Evolutionary conservation across 2,113 vertebrate genomes (phyloP).

Genomic region (Platichthys flesus): DNA sequence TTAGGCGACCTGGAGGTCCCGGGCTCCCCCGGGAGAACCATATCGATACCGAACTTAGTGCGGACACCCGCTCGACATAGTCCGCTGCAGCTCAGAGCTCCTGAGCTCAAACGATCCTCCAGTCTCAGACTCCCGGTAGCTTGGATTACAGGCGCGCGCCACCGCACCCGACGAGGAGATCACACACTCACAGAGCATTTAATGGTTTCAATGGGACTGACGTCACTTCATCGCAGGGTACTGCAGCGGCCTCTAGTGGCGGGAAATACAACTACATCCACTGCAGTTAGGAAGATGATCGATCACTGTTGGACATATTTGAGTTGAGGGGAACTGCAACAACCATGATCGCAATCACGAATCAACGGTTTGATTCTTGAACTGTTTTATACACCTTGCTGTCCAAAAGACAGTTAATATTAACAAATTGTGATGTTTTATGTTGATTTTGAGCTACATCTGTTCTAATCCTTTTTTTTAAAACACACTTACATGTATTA

Average conservation of each 20-base stretch:
- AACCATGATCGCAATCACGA: too few species aligned
- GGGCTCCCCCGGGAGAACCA: constrained; percentile 56
- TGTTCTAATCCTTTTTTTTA: too few species aligned
- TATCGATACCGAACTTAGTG: constrained; percentile 76
- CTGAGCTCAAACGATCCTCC: constrained; percentile 73
- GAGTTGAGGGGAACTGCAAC: too few species aligned
- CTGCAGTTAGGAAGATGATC: neutral
- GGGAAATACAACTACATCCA: neutral
- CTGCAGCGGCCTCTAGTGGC: neutral
- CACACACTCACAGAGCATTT: rapidly evolving
- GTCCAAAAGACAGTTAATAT: too few species aligned
- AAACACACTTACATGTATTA: too few species aligned
- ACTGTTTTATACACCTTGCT: too few species aligned
- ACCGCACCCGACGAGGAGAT: constrained; percentile 57
- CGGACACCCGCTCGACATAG: constrained; percentile 75
- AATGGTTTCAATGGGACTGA: constrained; percentile 2
- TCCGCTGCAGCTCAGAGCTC: constrained; percentile 70
- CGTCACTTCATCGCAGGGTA: too few species aligned
- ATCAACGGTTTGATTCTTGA: too few species aligned
- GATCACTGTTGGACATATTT: neutral
- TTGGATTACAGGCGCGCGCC: constrained; percentile 89
- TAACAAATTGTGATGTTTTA: too few species aligned
- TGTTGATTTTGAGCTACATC: too few species aligned
- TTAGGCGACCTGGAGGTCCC: constrained; percentile 6
- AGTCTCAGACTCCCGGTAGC: constrained; percentile 77